These are phyloP conservation scores for Mobula birostris DNA, from an alignment of 2,113 vertebrate genomes.

Conservation along the genomic window DNA sequence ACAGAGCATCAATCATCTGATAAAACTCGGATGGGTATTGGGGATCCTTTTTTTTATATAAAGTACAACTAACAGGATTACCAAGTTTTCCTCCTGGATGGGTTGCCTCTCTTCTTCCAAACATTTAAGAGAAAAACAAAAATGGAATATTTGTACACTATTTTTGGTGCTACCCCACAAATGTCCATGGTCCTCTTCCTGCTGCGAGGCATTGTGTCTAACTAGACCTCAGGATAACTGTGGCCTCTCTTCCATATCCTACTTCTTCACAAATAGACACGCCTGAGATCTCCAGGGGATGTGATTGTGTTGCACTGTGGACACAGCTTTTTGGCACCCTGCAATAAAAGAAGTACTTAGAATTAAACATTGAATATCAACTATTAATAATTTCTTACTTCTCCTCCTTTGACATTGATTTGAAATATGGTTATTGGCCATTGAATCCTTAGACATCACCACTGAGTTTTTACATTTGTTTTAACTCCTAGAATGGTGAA, in stretches of 20 bases:
- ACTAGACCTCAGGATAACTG: slow-evolving; percentile 43
- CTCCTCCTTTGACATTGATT: not conserved
- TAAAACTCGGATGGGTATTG: slow-evolving; percentile 32
- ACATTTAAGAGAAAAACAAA: slow-evolving; percentile 43
- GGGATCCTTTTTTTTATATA: slow-evolving; percentile 34
- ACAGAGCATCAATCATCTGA: slow-evolving; percentile 36
- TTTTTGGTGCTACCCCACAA: slow-evolving; percentile 45
- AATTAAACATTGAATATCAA: not conserved
- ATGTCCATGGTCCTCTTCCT: slow-evolving; percentile 49
- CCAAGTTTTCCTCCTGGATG: slow-evolving; percentile 14
- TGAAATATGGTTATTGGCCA: not conserved
- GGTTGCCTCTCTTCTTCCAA: slow-evolving; percentile 37
- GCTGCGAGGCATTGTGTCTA: slow-evolving; percentile 46
- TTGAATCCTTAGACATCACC: not conserved
- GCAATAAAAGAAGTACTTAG: slow-evolving; percentile 42
- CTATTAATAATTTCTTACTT: not conserved
- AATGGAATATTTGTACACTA: slow-evolving; percentile 45
- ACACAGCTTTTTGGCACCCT: slow-evolving; percentile 99
- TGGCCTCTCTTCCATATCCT: slow-evolving; percentile 38
- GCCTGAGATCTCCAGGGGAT: slow-evolving; percentile 90
- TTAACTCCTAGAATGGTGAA: not conserved
- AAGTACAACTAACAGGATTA: slow-evolving; percentile 41
- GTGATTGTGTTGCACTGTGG: slow-evolving; percentile 99
- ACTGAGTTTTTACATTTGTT: not conserved
- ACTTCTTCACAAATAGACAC: slow-evolving; percentile 91